Base-by-base conservation (phyloP, 2,888 invertebrate genomes). In the Cerceris rybyensis region DNA sequence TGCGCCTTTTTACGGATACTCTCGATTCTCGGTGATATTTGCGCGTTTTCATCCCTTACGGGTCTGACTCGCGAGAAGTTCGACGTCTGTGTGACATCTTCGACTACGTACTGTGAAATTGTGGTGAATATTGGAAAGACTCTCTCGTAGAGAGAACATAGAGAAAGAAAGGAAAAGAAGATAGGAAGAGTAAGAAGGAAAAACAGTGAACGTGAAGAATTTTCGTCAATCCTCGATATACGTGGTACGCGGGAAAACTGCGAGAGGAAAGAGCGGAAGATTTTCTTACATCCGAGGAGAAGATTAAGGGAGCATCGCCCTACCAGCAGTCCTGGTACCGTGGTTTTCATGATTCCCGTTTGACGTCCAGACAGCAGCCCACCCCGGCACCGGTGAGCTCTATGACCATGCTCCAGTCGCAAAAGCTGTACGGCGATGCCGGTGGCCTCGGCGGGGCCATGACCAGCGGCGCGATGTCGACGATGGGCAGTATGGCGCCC, bases 401-500 rank as follows among this genome's bases (percentile, higher is more conserved):
- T 87, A 92, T 92, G 92, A 91, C 92, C 86, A 92, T 92, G 92
- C 89, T 92, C 50, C 92, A 92, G 88, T 90, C 92, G 83, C 92
- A 92, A 74, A 92, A 92, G 86, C 90, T 92, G 82, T 92, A 92
- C 90, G 86, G 90, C 89, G 92, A 91, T 80, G 86, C 89, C 78
- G 88, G 90, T 79, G 84, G 89, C 86, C 88, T 89, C 75, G 90
- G 90, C 72, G 90, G 90, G 68, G 90, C 89, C 54, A 92, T 92
- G 91, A 91, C 89, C 72, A 90, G 89, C 85, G 89, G 88, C 70
- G 89, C 90, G 75, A 91, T 91, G 91, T 89, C 92, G 71, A 91
- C 89, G 80, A 91, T 92, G 91, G 90, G 91, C 78, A 90, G 89
- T 88, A 95, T 97, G 93, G 96, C 96, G 89, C 95, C 96, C 78